These are phyloP conservation scores for Caenorhabditis inopinata DNA, from an alignment of 1,140 invertebrate species.

Conservation along the genomic window DNA sequence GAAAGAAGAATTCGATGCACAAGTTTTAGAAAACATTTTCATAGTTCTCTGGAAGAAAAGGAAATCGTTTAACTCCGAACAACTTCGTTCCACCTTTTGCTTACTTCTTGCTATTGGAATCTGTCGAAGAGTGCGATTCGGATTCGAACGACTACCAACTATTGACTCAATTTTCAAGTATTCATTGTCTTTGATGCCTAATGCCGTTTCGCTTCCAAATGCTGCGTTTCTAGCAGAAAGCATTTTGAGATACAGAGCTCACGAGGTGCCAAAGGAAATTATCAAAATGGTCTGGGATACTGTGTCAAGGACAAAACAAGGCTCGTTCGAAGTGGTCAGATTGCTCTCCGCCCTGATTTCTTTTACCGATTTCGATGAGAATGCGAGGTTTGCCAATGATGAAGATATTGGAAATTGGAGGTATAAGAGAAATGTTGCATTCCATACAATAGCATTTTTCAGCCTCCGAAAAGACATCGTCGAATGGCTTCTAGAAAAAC, in stretches of 20 bases:
- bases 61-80: not conserved
- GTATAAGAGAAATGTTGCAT: not conserved
- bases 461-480: slow-evolving; percentile 12
- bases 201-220: not conserved
- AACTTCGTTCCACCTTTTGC: not conserved
- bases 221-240: not conserved
- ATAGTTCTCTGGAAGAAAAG: not conserved
- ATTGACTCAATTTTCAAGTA: slow-evolving; percentile 16
- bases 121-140: not conserved
- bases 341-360: not conserved
- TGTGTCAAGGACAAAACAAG: not conserved
- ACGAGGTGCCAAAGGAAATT: not conserved
- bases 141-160: not conserved
- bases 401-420: not conserved
- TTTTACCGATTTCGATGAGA: not conserved
- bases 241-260: not conserved
- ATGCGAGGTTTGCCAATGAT: not conserved
- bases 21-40: not conserved
- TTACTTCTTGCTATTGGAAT: not conserved
- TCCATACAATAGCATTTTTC: not conserved
- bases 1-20: not conserved
- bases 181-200: not conserved
- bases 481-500: not conserved
- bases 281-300: not conserved
- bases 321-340: not conserved